A percentile compares a stretch with the other conserved stretches of the same genome.
phyloP scores from a whole-genome alignment of 2,113 vertebrate genomes.

The Lepidothrix coronata region DNA sequence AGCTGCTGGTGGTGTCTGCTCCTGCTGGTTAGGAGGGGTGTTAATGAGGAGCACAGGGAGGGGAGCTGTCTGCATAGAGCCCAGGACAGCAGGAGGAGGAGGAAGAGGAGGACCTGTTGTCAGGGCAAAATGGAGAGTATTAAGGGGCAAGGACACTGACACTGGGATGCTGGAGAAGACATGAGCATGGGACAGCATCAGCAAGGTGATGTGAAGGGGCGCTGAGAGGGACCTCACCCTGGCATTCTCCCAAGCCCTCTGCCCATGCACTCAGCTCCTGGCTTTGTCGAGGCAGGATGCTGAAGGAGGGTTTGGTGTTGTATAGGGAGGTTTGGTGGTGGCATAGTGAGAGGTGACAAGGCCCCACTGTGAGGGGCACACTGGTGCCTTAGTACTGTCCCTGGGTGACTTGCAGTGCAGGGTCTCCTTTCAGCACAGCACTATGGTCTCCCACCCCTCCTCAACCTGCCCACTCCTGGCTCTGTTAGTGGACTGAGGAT shows the following conservation, averaged over 20 bases:
- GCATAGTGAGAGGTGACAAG: neutral
- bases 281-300: neutral
- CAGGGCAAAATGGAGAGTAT: constrained; percentile 38
- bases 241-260: neutral
- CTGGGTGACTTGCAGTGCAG: neutral
- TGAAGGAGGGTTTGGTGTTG: neutral
- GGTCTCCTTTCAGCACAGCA: neutral
- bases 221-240: neutral
- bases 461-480: neutral
- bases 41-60: constrained; percentile 70
- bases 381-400: neutral
- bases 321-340: neutral
- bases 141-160: neutral
- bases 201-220: accelerated
- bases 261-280: neutral
- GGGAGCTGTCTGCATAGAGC: constrained; percentile 2
- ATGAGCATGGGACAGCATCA: neutral
- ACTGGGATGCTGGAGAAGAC: neutral
- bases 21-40: constrained; percentile 31
- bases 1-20: constrained; percentile 60
- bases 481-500: neutral
- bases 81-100: constrained; percentile 18
- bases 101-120: constrained; percentile 48
- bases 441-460: neutral
- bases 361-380: neutral